Evolutionary conservation across 2,888 invertebrate genomes (phyloP), one percentile per base, ranked within the genome.

Genomic region (Platycheirus albimanus): DNA sequence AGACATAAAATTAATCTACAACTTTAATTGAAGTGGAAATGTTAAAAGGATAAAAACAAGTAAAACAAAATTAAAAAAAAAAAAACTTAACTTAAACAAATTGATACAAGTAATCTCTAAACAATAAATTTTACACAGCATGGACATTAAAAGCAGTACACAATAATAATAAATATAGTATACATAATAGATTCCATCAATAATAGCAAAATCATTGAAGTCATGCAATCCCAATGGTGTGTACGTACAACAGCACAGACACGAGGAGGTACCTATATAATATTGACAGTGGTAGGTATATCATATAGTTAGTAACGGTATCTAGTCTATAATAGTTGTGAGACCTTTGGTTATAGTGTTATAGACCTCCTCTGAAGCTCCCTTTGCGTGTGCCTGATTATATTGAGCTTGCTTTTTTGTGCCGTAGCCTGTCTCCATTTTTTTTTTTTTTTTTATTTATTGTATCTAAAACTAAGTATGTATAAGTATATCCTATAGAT

Each of bases 91-190:
- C 19, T 19, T 38, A 49, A 47, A 61, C 30, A 47, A 54, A 63
- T 30, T 45, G 24, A 47, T 19, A 33, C 20, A 30, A 54, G 8
- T 80, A 71, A 77, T 81, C 81, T 81, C 81, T 81, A 77, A 81
- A 77, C 81, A 81, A 76, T 77, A 72, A 56, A 77, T 54, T 71
- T 67, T 63, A 77, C 70, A 81, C 71, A 77, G 77, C 81, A 81
- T 54, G 71, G 52, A 76, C 81, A 81, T 36, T 63, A 45, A 76
- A 81, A 81, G 81, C 81, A 47, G 13, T 63, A 77, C 63, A 81
- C 20, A 41, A 11, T 41, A 24, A 41, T 38, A 13, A 63, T 61
- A 69, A 49, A 38, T 74, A 54, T 72, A 63, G 24, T 36, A 49
- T 63, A 76, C 61, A 77, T 81, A 77, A 63, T 66, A 36, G 63